Base-by-base conservation (phyloP, 2,113 vertebrate species). In the Sminthopsis crassicaudata region DNA sequence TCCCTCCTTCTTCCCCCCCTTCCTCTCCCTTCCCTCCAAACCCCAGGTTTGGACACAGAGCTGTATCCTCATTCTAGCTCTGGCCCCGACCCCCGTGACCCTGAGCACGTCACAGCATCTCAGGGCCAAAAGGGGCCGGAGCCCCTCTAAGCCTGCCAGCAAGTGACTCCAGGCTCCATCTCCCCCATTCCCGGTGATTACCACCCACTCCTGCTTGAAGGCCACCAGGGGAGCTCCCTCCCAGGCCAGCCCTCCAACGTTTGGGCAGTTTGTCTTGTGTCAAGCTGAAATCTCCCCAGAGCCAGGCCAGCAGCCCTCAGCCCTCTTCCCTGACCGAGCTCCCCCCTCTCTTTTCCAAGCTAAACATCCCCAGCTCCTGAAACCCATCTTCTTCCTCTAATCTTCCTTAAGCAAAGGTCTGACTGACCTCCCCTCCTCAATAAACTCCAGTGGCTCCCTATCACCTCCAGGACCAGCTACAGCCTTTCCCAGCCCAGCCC, bases 371-470 rank as follows among this genome's bases (percentile, higher is more conserved):
- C 30, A 76, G 3, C 6, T n/a, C 60, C 53, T 46, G 54, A 46
- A 46, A 22, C 53, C 4, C 9, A 26, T 53, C 30, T 36, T 51
- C 36, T 51, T 26, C 14, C 14, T 67, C 90, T 26, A 53, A 96
- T 95, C 51, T 94, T 97, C 91, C 89, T 67, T 92, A 95, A 96
- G 96, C 91, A 94, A 2, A 14, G 91, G 94, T 95, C 95, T 94
- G 92, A 96, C 91, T 55, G 27, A 6, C 91, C 53, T 48, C 90
- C 91, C 93, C 95, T 90, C 88, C 93, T 94, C 51, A 91, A 96
- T 93, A 94, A 95, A 53, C 42, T 96, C 94, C 94, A 91, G 48
- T 89, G 92, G 92, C 93, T 97, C 50, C 67, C 91, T 42, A 50
- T 46, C 52, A 90, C 95, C 92, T 89, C 9, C 42, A 96, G 92